phyloP scores from a whole-genome alignment of 2,888 invertebrate genomes.

The Linnaemya tessellans region DNA sequence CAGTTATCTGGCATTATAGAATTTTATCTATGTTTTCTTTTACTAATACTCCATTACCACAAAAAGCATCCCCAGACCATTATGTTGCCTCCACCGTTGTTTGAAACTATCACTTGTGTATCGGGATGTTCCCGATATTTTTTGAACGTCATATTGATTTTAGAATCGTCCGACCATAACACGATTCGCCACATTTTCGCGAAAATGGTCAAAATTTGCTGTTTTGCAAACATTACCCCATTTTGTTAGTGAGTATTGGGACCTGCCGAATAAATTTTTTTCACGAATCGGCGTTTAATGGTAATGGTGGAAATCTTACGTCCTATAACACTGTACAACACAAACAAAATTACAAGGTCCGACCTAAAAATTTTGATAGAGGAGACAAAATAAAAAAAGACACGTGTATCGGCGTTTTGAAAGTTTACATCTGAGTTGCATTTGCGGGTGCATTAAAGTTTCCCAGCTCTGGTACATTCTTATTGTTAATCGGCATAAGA shows the following conservation, averaged over 20 bases:
- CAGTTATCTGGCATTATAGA: constrained; percentile 12
- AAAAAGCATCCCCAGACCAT: not conserved
- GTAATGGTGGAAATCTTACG: not conserved
- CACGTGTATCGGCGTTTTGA: no score
- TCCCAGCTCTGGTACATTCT: no score
- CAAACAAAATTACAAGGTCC: no score
- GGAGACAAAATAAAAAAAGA: no score
- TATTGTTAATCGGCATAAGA: no score
- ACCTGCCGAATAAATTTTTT: constrained; percentile 10
- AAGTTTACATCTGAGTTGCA: no score
- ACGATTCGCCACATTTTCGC: constrained; percentile 1
- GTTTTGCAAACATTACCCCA: constrained; percentile 12
- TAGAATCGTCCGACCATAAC: constrained; percentile 4
- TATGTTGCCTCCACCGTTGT: constrained; percentile 5
- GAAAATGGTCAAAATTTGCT: not conserved
- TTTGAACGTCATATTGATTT: not conserved
- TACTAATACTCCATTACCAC: constrained; percentile 1
- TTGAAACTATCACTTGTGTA: not conserved
- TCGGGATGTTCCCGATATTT: not conserved
- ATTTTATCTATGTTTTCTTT: not conserved
- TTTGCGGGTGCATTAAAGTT: no score
- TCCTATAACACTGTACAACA: no score
- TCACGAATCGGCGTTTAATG: constrained; percentile 3
- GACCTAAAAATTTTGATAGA: no score
- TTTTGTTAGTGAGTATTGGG: not conserved